Percentiles rank a stretch among this genome's conserved stretches.
Conservation (phyloP, 1,140 invertebrate genomes). For the Zophobas atratus region DNA sequence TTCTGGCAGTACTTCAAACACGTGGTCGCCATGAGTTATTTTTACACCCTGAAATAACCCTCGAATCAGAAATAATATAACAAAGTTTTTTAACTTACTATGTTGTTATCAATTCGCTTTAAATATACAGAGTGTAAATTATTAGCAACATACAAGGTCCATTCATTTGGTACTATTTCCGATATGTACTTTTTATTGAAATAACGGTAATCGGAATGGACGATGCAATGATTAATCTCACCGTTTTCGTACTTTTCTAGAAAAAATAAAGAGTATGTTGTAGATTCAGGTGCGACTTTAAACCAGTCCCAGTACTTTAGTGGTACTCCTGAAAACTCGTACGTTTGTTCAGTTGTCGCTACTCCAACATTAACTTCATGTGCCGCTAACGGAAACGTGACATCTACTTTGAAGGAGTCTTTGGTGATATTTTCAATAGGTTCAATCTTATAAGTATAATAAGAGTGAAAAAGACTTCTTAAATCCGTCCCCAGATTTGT, state of each 20-base stretch:
- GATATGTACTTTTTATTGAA: background rate
- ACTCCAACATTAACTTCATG: background rate
- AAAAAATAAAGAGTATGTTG: background rate
- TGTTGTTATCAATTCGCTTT: too few species aligned
- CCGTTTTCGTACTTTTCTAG: background rate
- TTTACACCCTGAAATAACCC: too few species aligned
- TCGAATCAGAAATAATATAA: too few species aligned
- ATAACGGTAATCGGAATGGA: background rate
- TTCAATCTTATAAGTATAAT: background rate
- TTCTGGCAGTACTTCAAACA: too few species aligned
- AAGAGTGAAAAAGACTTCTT: too few species aligned
- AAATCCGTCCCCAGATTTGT: too few species aligned
- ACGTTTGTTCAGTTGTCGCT: background rate
- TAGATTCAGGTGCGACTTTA: background rate
- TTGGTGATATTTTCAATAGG: background rate
- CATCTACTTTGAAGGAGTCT: background rate
- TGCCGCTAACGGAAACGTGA: background rate
- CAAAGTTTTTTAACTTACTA: too few species aligned
- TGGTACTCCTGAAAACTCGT: background rate
- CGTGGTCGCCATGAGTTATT: too few species aligned
- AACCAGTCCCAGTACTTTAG: background rate
- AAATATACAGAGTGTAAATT: too few species aligned
- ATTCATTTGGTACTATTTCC: too few species aligned
- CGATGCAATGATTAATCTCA: background rate
- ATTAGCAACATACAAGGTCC: too few species aligned